Evolutionary conservation across 2,888 invertebrate genomes (phyloP), one percentile per base, ranked within the genome.

Genomic region (Dioctria rufipes): DNA sequence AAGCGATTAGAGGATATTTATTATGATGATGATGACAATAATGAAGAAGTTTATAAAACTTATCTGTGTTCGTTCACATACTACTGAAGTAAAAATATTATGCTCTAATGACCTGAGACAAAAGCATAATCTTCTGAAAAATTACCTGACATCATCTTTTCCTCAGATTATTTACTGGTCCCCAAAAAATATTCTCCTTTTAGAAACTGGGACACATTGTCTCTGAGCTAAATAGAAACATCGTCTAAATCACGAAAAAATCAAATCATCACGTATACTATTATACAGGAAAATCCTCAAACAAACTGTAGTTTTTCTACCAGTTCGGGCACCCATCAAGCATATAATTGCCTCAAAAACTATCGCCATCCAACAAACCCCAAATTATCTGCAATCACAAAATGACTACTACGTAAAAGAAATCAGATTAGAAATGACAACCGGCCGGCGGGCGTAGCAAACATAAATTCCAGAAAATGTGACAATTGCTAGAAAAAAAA

Each of bases 391-490:
- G 49, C 49, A 61, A 43, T 63, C 63, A 25, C 49, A 77, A 77
- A 49, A 25, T 46, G 63, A 58, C 49, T 46, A 43, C 46, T 46
- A 43, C 46, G 58, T 37, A 13, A 46, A 49, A 63, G 77, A 77
- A 77, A 77, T 77, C 77, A 77, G 63, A 77, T 77, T 77, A 77
- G 77, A 63, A 77, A 61, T 77, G 77, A 77, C 77, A 77, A 40
- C 25, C 61, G 49, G 49, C 37, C 77, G 63, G 42, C 25, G 43
- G 49, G 49, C 37, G 77, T 46, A 39, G 37, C 42, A 25, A 49
- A 77, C 63, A 77, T 77, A 77, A 77, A 77, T 77, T 77, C 77
- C 77, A 77, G 61, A 77, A 77, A 77, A 77, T 77, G 77, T 77
- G 77, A 77, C 77, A 77, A 77, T 63, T 77, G 63, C 46, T 63